Evolutionary conservation across 2,888 invertebrate species (phyloP), one percentile per base, ranked within the genome.

Genomic region (Metacarcinus magister): DNA sequence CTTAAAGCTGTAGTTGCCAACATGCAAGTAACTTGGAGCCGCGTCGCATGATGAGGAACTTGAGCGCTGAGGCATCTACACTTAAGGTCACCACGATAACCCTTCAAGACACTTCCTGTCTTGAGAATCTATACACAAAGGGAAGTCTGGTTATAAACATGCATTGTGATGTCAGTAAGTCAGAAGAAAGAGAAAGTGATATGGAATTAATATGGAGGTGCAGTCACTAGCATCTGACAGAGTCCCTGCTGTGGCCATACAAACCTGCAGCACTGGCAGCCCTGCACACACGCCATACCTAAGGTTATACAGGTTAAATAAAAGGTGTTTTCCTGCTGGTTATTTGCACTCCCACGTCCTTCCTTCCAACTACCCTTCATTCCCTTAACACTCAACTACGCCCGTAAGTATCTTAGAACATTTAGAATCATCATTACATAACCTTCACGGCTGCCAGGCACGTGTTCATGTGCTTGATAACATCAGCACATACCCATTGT

Each of bases 1-100:
- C 87, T 87, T 87, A 87, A 87, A 87, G 87, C 87, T 87, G 87
- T 39, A 39, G 87, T 87, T 10, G 32, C 87, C 39, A 87, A 87
- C 87, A 87, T 87, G 87, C 32, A 87, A 87, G 87, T 39, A 87
- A 39, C 32, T 39, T 87, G 32, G 87, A 87, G 87, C 87, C 39
- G 32, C 87, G 87, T 87, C 87, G 87, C 87, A 39, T 87, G 87
- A 39, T 32, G 87, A 87, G 87, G 39, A 87, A 87, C 32, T 87
- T 87, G 87, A 87, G 16, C 87, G 87, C 87, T 87, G 32, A 39
- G 87, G 32, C 87, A 87, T 16, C 87, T 39, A 87, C 87, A 39
- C 32, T 75, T 16, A 39, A 87, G 87, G 87, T 16, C 87, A 16
- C 32, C 75, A 39, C 39, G 87, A 87, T 39, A n/a, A 28, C 75